A percentile compares a stretch with the other conserved stretches of the same genome.
phyloP scores from a whole-genome alignment of 1,140 invertebrate genomes.

The Bombus cullumanus region DNA sequence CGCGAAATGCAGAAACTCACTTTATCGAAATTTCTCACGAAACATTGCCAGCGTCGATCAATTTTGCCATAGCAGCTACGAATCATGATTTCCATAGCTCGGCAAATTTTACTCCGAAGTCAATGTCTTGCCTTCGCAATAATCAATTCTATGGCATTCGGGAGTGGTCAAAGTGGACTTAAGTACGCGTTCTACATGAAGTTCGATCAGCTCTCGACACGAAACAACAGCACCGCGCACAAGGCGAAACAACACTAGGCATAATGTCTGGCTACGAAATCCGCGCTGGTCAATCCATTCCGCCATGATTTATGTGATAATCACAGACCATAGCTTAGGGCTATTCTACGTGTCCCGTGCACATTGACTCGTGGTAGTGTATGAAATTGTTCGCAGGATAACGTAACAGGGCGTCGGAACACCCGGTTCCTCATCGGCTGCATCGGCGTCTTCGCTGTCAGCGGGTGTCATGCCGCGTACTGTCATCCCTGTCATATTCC shows the following conservation, averaged over 20 bases:
- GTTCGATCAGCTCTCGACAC: neutral
- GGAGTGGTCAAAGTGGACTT: too few species aligned
- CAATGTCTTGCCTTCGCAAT: neutral
- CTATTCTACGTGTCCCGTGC: neutral
- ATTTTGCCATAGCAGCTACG: neutral
- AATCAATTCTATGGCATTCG: neutral
- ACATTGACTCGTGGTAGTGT: neutral
- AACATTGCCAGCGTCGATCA: neutral
- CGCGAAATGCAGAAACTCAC: too few species aligned
- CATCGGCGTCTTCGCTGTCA: conserved; percentile 15
- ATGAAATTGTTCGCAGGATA: conserved; percentile 32
- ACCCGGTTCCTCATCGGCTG: neutral
- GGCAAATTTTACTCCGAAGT: neutral
- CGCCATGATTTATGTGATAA: conserved; percentile 46
- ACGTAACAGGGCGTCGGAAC: neutral
- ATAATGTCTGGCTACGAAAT: conserved; percentile 19
- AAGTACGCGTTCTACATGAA: neutral
- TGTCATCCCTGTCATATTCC: too few species aligned
- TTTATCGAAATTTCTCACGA: too few species aligned
- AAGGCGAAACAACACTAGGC: conserved; percentile 43
- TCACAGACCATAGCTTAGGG: neutral
- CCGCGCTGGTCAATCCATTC: conserved; percentile 10
- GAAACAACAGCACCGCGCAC: neutral
- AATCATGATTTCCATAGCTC: neutral
- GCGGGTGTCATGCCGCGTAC: too few species aligned